Conservation (phyloP, 2,888 invertebrate species). For the Cantharis lateralis region DNA sequence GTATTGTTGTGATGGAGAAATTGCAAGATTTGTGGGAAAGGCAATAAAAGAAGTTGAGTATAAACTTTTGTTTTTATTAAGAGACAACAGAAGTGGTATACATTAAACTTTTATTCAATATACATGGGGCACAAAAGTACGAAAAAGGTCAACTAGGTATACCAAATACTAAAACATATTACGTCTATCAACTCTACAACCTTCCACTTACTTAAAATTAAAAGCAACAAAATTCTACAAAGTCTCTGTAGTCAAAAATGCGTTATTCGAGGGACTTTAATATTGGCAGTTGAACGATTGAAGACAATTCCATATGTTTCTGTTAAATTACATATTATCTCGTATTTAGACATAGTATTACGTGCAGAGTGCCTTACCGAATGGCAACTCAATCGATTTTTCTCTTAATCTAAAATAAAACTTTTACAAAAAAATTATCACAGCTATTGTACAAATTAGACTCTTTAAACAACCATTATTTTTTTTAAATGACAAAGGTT, state of each 20-base stretch:
- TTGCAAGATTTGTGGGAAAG: neutral
- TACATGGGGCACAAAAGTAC: constrained; percentile 24
- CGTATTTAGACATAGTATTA: neutral
- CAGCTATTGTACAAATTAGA: constrained; percentile 16
- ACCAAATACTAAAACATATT: neutral
- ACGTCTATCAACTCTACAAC: neutral
- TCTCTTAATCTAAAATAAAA: neutral
- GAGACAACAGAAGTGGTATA: constrained; percentile 26
- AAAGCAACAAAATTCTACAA: neutral
- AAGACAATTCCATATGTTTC: neutral
- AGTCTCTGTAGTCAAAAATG: neutral
- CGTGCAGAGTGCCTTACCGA: neutral
- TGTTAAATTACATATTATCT: neutral
- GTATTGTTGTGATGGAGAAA: too few species aligned
- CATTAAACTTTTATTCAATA: constrained; percentile 10
- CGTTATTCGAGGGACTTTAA: neutral
- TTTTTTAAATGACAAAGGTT: neutral
- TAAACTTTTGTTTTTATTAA: constrained; percentile 21
- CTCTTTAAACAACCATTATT: neutral
- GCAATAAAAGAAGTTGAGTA: neutral
- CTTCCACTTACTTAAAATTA: neutral
- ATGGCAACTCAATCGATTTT: neutral
- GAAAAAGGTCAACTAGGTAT: neutral
- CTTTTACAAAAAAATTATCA: constrained; percentile 18
- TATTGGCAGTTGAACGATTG: neutral